Evolutionary conservation across 2,113 vertebrate species (phyloP), one percentile per base, ranked within the genome.

Genomic region (Hoplias malabaricus): DNA sequence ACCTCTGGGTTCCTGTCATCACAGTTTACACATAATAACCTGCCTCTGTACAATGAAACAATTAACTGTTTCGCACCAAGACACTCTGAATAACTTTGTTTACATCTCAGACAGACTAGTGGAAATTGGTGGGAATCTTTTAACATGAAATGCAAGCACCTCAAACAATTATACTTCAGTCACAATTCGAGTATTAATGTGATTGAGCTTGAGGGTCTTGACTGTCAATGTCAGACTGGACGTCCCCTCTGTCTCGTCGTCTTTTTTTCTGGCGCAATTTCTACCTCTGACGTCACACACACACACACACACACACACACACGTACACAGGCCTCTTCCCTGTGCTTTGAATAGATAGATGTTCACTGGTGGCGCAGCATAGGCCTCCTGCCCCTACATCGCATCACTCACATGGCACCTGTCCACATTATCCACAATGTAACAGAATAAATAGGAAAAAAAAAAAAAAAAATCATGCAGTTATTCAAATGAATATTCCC

Each of bases 211-310:
- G 3, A 6, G 19, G 27, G 13, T 7, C 27, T 73, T 6, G 38
- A 5, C 34, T 36, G 66, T 76, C 19, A 43, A 21, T 62, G 53
- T 69, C 67, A 78, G 75, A 63, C 31, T 8, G 7, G 46, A 53
- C 53, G n/a, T 70, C 9, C n/a, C 29, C 11, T n/a, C 23, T 21
- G 59, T 36, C 59, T 36, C 27, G 31, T 54, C 27, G 21, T 78
- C 5, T 70, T 40, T n/a, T 71, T 50, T n/a, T 77, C 29, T 70
- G 56, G 56, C 76, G 67, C 76, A 78, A 43, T 78, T 78, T 33
- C 31, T 31, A 59, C 29, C 54, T 61, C 66, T 61, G 56, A 78
- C 69, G 56, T 70, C 75, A 70, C 56, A 23, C 67, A 53, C 19
- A n/a, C 46, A 50, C 46, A 3, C 19, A 3, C 46, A n/a, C 42